phyloP scores from a whole-genome alignment of 2,797 vertebrate genomes.

The Luscinia luscinia region DNA sequence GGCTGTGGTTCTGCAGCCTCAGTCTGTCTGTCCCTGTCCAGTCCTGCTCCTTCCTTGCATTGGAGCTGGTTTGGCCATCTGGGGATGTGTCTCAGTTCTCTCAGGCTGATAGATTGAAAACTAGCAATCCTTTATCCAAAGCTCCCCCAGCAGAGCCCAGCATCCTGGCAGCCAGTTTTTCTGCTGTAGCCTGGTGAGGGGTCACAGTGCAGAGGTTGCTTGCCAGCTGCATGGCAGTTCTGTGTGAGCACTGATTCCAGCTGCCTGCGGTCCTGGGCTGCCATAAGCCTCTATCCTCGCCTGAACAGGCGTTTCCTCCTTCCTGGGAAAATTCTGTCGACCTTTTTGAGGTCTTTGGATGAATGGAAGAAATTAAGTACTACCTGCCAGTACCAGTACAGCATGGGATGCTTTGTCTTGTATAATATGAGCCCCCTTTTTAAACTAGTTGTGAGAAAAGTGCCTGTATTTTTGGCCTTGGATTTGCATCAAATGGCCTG shows the following conservation, averaged over 20 bases:
- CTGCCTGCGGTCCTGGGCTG: background rate
- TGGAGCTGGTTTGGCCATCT: background rate
- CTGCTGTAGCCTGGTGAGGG: background rate
- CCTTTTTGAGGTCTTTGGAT: background rate
- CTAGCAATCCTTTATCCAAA: background rate
- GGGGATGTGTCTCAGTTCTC: background rate
- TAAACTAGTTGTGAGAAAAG: background rate
- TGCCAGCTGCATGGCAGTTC: background rate
- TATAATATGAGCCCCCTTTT: rapidly evolving
- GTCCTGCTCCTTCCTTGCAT: background rate
- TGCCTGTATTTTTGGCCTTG: background rate
- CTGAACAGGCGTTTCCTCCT: background rate
- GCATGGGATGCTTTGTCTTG: background rate
- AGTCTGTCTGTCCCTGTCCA: background rate
- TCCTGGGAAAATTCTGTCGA: background rate
- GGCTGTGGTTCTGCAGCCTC: background rate
- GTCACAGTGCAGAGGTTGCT: background rate
- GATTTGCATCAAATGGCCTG: background rate
- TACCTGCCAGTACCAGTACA: background rate
- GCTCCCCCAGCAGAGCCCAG: background rate
- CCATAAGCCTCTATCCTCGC: background rate
- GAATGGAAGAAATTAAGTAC: background rate
- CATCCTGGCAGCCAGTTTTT: background rate
- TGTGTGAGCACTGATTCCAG: background rate
- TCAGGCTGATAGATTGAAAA: background rate